Evolutionary conservation across 2,797 vertebrate species (phyloP).

Genomic region (Chaunax sp.): DNA sequence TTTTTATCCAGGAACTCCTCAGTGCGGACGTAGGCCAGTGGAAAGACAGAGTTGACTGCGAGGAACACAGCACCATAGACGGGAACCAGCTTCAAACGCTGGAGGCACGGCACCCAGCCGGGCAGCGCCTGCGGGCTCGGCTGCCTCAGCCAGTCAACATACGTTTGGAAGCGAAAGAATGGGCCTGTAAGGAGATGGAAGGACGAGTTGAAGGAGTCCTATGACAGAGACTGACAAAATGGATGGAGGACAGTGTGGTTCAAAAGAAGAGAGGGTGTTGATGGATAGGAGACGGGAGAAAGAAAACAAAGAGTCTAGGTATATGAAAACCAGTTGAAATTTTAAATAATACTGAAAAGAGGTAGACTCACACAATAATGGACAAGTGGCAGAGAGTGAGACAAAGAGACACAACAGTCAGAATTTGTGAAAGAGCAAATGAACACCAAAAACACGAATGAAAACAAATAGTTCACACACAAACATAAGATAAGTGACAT

Average conservation of each 20-base stretch:
- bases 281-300: slow-evolving; percentile 19
- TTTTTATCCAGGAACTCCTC: slow-evolving; percentile 86
- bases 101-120: slow-evolving; percentile 84
- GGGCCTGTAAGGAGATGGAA: slow-evolving; percentile 82
- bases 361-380: slow-evolving; percentile 80
- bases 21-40: slow-evolving; percentile 86
- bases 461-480: slow-evolving; percentile 13
- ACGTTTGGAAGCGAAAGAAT: slow-evolving; percentile 92
- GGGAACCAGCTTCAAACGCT: slow-evolving; percentile 85
- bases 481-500: slow-evolving; percentile 11
- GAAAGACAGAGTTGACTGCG: slow-evolving; percentile 85
- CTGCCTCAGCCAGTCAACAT: slow-evolving; percentile 89
- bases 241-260: slow-evolving; percentile 38
- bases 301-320: slow-evolving; percentile 39
- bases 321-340: slow-evolving; percentile 15
- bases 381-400: slow-evolving; percentile 76
- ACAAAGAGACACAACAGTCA: slow-evolving; percentile 82
- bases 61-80: slow-evolving; percentile 87
- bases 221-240: slow-evolving; percentile 34
- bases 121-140: slow-evolving; percentile 82
- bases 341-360: slow-evolving; percentile 58
- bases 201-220: slow-evolving; percentile 43
- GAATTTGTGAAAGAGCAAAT: slow-evolving; percentile 76
- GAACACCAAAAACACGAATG: slow-evolving; percentile 42
- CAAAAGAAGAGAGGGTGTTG: slow-evolving; percentile 17